Evolutionary conservation across 2,797 vertebrate genomes (phyloP).

Genomic region (Eospalax fontanierii): DNA sequence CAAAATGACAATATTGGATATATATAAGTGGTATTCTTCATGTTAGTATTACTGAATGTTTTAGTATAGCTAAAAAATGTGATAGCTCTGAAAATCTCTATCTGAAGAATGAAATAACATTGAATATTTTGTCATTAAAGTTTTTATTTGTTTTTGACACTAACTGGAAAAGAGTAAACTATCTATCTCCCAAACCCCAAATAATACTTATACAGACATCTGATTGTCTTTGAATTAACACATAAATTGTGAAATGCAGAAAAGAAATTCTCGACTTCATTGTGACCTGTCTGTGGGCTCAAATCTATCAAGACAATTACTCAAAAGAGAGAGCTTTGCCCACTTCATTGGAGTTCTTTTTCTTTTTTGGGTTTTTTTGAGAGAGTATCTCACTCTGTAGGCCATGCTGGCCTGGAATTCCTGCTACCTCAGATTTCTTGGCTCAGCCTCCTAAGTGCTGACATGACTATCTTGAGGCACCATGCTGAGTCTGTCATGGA

Average conservation of each 20-base stretch:
- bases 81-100: constrained; percentile 2
- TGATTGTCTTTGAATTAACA: not conserved
- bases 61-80: not conserved
- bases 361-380: not conserved
- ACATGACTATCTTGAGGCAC: not conserved
- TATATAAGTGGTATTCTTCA: constrained; percentile 5
- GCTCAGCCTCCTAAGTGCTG: not conserved
- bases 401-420: too few species aligned
- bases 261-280: not conserved
- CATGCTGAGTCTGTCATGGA: not conserved
- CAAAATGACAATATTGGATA: not conserved
- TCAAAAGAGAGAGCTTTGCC: not conserved
- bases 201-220: not conserved
- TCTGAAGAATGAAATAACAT: not conserved
- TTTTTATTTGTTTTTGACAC: not conserved
- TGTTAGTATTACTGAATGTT: not conserved
- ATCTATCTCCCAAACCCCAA: not conserved
- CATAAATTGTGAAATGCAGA: not conserved
- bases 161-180: not conserved
- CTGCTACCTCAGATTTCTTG: too few species aligned
- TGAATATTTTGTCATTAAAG: not conserved
- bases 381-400: too few species aligned
- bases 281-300: not conserved
- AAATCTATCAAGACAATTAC: not conserved
- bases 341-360: not conserved